phyloP scores from a whole-genome alignment of 2,888 invertebrate genomes.

The Acleris holmiana region DNA sequence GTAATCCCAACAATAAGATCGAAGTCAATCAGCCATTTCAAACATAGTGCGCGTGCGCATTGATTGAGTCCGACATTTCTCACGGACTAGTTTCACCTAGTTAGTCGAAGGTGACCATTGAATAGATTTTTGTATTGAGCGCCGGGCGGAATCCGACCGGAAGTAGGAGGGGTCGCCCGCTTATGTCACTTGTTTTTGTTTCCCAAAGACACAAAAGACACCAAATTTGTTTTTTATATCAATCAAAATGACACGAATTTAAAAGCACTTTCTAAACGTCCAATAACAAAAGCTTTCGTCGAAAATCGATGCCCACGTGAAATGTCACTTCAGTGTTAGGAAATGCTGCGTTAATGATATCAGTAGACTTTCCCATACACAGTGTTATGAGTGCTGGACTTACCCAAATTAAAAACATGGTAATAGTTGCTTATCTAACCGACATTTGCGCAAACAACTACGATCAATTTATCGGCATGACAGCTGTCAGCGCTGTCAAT shows the following conservation, averaged over 20 bases:
- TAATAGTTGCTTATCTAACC: constrained; percentile 76
- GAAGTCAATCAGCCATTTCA: constrained; percentile 45
- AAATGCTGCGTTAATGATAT: constrained; percentile 47
- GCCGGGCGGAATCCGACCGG: constrained; percentile 57
- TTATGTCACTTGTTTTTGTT: constrained; percentile 69
- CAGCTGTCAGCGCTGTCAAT: constrained; percentile 78
- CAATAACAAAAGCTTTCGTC: background rate
- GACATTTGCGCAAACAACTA: constrained; percentile 80
- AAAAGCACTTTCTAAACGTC: background rate
- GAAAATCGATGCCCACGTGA: constrained; percentile 11
- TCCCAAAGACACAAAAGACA: constrained; percentile 55
- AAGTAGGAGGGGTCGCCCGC: constrained; percentile 70
- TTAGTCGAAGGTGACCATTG: constrained; percentile 70
- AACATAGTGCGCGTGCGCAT: constrained; percentile 44
- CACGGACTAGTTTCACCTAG: constrained; percentile 71
- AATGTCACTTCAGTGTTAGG: constrained; percentile 12
- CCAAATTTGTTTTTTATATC: constrained; percentile 27
- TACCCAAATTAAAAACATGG: constrained; percentile 75
- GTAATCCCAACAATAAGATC: constrained; percentile 39
- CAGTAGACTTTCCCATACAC: constrained; percentile 61
- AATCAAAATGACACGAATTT: constrained; percentile 14
- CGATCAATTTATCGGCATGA: constrained; percentile 80
- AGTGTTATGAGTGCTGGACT: constrained; percentile 38
- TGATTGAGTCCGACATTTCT: constrained; percentile 63
- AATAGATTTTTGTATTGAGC: constrained; percentile 69